Evolutionary conservation across 2,888 invertebrate genomes (phyloP).

Genomic region (Deilephila porcellus): DNA sequence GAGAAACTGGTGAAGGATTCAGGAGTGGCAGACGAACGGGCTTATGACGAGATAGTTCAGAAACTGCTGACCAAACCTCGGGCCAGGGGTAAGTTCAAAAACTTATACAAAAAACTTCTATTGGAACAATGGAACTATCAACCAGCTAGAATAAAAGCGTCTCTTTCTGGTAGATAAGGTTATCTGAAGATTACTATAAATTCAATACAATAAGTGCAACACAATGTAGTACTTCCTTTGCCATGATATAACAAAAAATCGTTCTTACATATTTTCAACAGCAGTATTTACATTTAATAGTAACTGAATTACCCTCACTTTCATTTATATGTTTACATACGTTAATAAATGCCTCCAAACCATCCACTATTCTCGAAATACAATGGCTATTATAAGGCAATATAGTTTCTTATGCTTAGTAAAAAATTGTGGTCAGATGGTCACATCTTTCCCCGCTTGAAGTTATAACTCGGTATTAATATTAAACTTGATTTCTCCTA

Average conservation of each 20-base stretch:
- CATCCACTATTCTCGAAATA: background rate
- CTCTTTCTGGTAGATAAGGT: too few relatives aligned
- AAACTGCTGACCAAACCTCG: constrained; percentile 93
- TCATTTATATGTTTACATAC: too few relatives aligned
- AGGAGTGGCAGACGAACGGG: constrained; percentile 94
- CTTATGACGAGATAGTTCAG: constrained; percentile 94
- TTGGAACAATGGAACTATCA: too few relatives aligned
- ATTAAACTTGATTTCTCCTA: constrained; percentile 10
- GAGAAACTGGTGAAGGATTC: constrained; percentile 98
- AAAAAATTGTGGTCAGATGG: background rate
- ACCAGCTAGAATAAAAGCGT: too few relatives aligned
- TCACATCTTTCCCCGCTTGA: background rate
- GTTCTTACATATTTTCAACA: background rate
- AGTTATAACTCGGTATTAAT: background rate
- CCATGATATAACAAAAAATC: too few relatives aligned
- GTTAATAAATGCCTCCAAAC: too few relatives aligned
- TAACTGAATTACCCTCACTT: too few relatives aligned
- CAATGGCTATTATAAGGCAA: background rate
- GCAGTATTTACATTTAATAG: background rate
- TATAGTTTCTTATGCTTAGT: background rate
- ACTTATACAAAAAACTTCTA: background rate
- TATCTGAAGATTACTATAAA: too few relatives aligned
- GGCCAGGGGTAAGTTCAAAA: constrained; percentile 89
- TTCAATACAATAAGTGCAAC: too few relatives aligned
- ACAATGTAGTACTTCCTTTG: too few relatives aligned